Base-by-base conservation (phyloP, 2,888 invertebrate species). In the Heteromyza rotundicornis region DNA sequence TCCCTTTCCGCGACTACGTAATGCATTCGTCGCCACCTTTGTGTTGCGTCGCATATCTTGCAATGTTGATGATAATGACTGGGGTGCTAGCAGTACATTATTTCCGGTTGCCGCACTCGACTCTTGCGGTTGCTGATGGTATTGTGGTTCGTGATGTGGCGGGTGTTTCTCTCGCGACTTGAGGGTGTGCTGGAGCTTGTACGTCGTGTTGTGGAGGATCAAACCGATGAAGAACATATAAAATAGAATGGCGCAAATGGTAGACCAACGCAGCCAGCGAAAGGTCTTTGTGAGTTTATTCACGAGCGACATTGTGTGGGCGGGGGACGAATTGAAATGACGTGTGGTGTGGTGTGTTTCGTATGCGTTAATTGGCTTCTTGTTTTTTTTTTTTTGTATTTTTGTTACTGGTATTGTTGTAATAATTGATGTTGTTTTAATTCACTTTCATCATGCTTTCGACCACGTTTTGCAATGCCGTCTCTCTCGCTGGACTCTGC, bases 191-290 rank as follows among this genome's bases (percentile, higher is more conserved):
- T 76, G 78, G 69, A 80, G 67, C 70, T 77, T 80, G 68, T 77
- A 76, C 68, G 77, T 78, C 68, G 86, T 84, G 61, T 86, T 78
- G 71, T 84, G 82, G 79, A 86, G 84, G 69, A 86, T 85, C 72
- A 86, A 77, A 60, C 84, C 80, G 71, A 87, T 85, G 74, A 87
- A 86, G 65, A 84, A 80, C 64, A 86, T 75, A 76, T 87, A 87
- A 74, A 86, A 85, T 69, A 87, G 77, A 70, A 86, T 80, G 63
- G 87, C 86, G 65, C 86, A 84, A 57, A 84, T 79, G 68, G 86
- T 86, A 19, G 87, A 86, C 86, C 87, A 87, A 65, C 86, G 80
- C 57, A 82, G 69, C 76, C 81, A 77, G 65, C 78, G 78, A 61
- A 79, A 73, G 69, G 74, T 75, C 71, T 79, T 80, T 70, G 78